Base-by-base conservation (phyloP, 2,113 vertebrate species). In the Ivindomyrus marchei region DNA sequence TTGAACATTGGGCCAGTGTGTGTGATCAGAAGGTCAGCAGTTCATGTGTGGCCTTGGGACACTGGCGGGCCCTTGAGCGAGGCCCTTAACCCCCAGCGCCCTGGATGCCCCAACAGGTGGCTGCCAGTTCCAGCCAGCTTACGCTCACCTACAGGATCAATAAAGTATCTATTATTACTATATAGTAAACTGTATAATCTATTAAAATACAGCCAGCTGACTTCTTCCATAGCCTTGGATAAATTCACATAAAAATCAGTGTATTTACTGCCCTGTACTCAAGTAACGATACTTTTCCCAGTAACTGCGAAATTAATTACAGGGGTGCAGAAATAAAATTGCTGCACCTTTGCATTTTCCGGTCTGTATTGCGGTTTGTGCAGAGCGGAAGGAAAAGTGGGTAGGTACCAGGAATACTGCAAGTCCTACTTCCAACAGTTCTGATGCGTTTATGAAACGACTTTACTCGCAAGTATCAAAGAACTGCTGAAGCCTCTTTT, bases 401-500 rank as follows among this genome's bases (percentile, higher is more conserved):
- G 42, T n/a, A 31, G 1, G 9, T 74, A 80, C 15, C 74, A 80
- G 74, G 15, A 80, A 42, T 80, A 88, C 19, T 21, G 53, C 4
- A 56, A 70, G 91, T 91, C 92, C 80, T 90, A 83, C 80, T 9
- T 92, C 13, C 31, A 88, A 50, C 24, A 89, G 42, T 90, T 85
- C 45, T 92, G 58, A 85, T 2, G 27, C 80, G 19, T 90, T 93
- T 66, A 88, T 52, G 88, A 94, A 92, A 52, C 19, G 56, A 89
- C 87, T 66, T 80, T 93, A 17, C 31, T 15, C 1, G 90, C 93
- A 92, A 93, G 91, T 86, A 89, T 27, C 42, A 89, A 50, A 93
- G 92, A 93, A 93, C 88, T 90, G 90, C 91, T 92, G 90, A 80
- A 42, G 90, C 91, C 31, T 56, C 27, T 90, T 93, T 39, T 80